Evolutionary conservation across 2,797 vertebrate genomes (phyloP), one percentile per base, ranked within the genome.

Genomic region (Sandelia bainsii): DNA sequence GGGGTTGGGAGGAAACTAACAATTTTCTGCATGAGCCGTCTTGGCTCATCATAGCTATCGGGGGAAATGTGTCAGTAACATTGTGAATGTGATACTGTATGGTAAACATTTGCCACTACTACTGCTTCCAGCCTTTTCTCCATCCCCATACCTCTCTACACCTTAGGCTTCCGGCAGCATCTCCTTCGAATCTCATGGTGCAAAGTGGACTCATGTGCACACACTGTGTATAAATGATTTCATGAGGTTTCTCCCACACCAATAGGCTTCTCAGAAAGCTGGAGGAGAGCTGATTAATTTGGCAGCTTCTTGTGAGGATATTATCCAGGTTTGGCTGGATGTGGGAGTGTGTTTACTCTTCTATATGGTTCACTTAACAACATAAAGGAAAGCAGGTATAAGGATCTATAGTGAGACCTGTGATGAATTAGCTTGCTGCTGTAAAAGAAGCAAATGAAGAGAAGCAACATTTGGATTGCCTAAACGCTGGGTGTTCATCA

Each of bases 11-110:
- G 81, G 74, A 85, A 81, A 45, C 80, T 22, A 52, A 85, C 82
- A 78, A 86, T 91, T 89, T 91, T 92, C 87, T 79, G 85, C 90
- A 76, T 90, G 85, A 85, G 73, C 84, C 27, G 54, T 6, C 76
- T 53, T 40, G 69, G 78, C 82, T 89, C 87, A 81, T 89, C 73
- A 53, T 54, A 17, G 77, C 79, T 51, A 75, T 79, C 74, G 39
- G 83, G 80, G 80, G 77, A 69, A 66, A 67, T 45, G 69, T 82
- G 83, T 72, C 54, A 6, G 77, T 81, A 82, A 53, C 68, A 50
- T 54, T 77, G 75, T 79, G 72, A 4, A 6, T 61, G 69, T 72
- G 80, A 80, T 72, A 79, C 81, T 71, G 80, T 83, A 83, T 76
- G 77, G 86, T 81, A 85, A 76, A 84, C 69, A 81, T 76, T 71